Percentiles rank a stretch among this genome's conserved stretches.
phyloP scores from a whole-genome alignment of 2,888 invertebrate species.

The Endomychus coccineus region DNA sequence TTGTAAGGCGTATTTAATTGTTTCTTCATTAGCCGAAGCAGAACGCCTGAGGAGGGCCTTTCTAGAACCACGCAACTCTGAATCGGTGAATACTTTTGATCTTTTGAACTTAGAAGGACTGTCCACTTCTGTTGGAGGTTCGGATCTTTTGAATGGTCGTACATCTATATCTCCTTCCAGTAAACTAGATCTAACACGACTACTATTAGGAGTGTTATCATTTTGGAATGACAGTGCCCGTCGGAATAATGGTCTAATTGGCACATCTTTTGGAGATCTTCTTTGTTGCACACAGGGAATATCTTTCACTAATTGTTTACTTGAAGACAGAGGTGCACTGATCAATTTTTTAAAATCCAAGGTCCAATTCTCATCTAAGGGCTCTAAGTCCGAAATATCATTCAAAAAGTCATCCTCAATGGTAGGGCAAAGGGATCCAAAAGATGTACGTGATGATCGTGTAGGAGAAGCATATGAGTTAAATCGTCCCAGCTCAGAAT shows the following conservation, averaged over 20 bases:
- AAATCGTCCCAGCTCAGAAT: slow-evolving; percentile 32
- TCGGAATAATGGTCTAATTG: slow-evolving; percentile 43
- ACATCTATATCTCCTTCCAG: slow-evolving; percentile 40
- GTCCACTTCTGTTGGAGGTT: slow-evolving; percentile 50
- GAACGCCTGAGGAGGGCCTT: slow-evolving; percentile 27
- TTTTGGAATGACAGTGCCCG: slow-evolving; percentile 48
- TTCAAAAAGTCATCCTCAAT: slow-evolving; percentile 62
- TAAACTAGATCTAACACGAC: slow-evolving; percentile 45
- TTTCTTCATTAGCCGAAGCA: slow-evolving; percentile 73
- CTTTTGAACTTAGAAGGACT: slow-evolving; percentile 35
- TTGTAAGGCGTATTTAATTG: slow-evolving; percentile 65
- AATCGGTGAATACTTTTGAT: slow-evolving; percentile 18
- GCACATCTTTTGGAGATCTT: slow-evolving; percentile 42
- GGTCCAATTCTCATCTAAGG: slow-evolving; percentile 48
- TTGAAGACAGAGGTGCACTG: slow-evolving; percentile 45
- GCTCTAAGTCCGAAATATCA: slow-evolving; percentile 55
- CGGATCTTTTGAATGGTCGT: slow-evolving; percentile 57
- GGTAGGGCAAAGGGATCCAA: slow-evolving; percentile 51
- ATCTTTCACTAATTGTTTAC: slow-evolving; percentile 16
- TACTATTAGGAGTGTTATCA: slow-evolving; percentile 37
- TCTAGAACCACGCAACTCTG: slow-evolving; percentile 23
- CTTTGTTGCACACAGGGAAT: slow-evolving; percentile 28
- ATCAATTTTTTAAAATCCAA: slow-evolving; percentile 53
- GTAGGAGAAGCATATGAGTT: slow-evolving; percentile 32
- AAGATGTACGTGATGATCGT: slow-evolving; percentile 31